Conservation (phyloP, 2,113 vertebrate genomes). For the Ramphastos sulfuratus region DNA sequence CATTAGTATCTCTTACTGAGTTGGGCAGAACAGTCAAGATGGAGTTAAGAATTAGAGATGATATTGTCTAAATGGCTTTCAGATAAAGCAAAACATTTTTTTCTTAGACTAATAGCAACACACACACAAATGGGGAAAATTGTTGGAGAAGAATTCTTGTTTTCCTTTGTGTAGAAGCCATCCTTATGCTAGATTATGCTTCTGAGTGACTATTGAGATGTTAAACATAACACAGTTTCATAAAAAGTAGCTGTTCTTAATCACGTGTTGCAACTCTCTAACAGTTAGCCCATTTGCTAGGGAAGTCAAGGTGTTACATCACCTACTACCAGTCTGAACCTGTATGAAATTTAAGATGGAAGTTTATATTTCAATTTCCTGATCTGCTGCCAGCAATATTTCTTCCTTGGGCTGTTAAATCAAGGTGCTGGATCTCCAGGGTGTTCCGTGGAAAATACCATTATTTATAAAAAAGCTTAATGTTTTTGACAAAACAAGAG, state of each 20-base stretch:
- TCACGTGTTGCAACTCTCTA: not conserved
- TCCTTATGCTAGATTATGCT: not conserved
- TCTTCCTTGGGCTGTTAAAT: not conserved
- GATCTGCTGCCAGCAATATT: not conserved
- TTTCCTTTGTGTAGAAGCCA: not conserved
- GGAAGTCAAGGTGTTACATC: not conserved
- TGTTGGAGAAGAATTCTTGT: rapidly evolving
- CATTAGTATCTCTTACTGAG: not conserved
- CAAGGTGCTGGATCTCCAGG: not conserved
- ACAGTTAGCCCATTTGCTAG: not conserved
- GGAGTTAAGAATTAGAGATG: not conserved
- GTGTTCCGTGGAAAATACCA: not conserved
- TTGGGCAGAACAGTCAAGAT: not conserved
- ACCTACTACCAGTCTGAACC: not conserved
- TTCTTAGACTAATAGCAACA: not conserved
- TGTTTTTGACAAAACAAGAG: not conserved
- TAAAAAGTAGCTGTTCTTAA: not conserved
- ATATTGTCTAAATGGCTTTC: not conserved
- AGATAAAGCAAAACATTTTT: not conserved
- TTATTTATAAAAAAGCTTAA: not conserved
- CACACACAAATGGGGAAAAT: not conserved
- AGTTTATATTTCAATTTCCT: not conserved
- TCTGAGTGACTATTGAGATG: not conserved
- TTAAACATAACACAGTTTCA: not conserved
- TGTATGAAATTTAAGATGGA: not conserved